phyloP scores from a whole-genome alignment of 1,140 invertebrate genomes.

The Aphidius ervi region DNA sequence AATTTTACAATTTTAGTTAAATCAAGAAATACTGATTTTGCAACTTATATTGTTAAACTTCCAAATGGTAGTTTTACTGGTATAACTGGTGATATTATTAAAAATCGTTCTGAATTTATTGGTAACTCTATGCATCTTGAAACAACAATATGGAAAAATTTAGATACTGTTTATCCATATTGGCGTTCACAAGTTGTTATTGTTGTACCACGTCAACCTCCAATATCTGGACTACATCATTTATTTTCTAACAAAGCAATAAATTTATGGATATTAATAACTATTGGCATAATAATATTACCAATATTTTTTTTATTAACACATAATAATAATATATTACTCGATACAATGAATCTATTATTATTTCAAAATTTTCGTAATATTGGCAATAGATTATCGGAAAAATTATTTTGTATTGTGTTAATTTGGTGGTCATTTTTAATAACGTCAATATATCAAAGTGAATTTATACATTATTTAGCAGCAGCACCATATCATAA shows the following conservation, averaged over 20 bases:
- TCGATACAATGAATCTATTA: constrained; percentile 13
- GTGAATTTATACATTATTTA: constrained; percentile 19
- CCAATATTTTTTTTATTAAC: constrained; percentile 4
- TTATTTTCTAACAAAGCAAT: neutral
- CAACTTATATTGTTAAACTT: constrained; percentile 14
- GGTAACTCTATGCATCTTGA: constrained; percentile 20
- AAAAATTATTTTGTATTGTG: constrained; percentile 21
- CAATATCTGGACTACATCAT: constrained; percentile 12
- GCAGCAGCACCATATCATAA: constrained; percentile 12
- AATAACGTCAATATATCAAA: constrained; percentile 15
- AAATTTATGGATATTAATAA: too few species aligned
- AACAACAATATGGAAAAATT: neutral
- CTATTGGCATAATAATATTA: neutral
- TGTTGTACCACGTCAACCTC: constrained; percentile 6
- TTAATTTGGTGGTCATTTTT: constrained; percentile 20
- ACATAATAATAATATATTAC: constrained; percentile 1
- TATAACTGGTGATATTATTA: constrained; percentile 20
- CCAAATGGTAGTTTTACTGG: constrained; percentile 1
- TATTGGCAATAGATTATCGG: constrained; percentile 8
- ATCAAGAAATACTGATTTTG: neutral
- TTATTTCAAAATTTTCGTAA: constrained; percentile 19
- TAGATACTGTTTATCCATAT: constrained; percentile 22
- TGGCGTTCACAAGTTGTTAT: constrained; percentile 17
- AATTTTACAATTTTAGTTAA: constrained; percentile 20
- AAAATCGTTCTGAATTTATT: constrained; percentile 15